Evolutionary conservation across 1,140 invertebrate species (phyloP).

Genomic region (Babylonia areolata): DNA sequence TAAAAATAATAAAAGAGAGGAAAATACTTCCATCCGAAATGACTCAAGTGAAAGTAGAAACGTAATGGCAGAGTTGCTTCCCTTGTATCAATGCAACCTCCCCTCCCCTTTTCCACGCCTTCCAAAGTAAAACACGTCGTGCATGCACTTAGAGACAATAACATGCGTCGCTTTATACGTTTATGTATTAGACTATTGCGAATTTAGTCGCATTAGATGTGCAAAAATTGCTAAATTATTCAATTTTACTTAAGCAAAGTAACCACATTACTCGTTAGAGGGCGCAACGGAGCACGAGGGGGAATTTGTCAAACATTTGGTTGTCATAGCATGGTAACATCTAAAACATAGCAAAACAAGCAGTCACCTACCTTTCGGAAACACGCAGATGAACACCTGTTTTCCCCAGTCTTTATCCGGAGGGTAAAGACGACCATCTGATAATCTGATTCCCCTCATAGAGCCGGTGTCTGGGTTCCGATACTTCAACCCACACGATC

Average conservation of each 20-base stretch:
- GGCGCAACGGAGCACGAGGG: slow-evolving; percentile 43
- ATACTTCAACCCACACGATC: slow-evolving; percentile 95
- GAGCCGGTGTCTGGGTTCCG: slow-evolving; percentile 89
- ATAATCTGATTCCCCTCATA: slow-evolving; percentile 90
- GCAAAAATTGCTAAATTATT: background rate
- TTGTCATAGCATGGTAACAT: slow-evolving; percentile 29
- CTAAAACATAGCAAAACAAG: background rate
- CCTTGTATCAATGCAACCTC: slow-evolving; percentile 10
- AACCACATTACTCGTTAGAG: slow-evolving; percentile 34
- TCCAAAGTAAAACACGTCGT: background rate
- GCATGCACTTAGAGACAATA: background rate
- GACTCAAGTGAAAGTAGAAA: slow-evolving; percentile 14
- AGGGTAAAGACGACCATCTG: slow-evolving; percentile 90
- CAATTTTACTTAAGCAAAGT: background rate
- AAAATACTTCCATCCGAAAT: background rate
- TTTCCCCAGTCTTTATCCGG: slow-evolving; percentile 92
- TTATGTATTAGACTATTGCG: background rate
- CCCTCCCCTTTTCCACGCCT: slow-evolving; percentile 23
- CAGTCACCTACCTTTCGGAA: slow-evolving; percentile 89
- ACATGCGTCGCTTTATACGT: background rate
- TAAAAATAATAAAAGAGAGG: background rate
- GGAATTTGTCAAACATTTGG: slow-evolving; percentile 46
- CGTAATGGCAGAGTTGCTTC: slow-evolving; percentile 19
- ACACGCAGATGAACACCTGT: slow-evolving; percentile 92
- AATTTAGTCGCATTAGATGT: background rate